These are phyloP conservation scores for Taurulus bubalis DNA, from an alignment of 2,113 vertebrate genomes.

Conservation along the genomic window DNA sequence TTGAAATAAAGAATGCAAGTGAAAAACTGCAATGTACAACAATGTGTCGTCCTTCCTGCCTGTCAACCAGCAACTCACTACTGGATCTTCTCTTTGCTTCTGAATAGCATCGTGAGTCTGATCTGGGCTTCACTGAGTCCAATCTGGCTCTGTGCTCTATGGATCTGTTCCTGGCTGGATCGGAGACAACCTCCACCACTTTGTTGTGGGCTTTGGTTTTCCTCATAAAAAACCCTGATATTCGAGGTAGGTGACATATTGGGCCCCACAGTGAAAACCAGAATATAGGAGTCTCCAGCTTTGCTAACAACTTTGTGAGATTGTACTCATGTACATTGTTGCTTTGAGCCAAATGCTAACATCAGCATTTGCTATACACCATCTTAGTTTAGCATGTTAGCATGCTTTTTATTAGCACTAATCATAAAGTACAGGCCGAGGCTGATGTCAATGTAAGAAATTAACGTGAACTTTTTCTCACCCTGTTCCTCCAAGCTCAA, in stretches of 20 bases:
- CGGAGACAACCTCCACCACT: not conserved
- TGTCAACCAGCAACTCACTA: not conserved
- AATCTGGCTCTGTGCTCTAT: constrained; percentile 5
- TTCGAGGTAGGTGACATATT: not conserved
- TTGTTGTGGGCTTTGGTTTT: constrained; percentile 4
- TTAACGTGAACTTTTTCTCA: no score
- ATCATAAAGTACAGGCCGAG: no score
- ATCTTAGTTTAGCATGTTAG: not conserved
- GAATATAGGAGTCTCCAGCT: not conserved
- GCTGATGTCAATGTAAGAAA: no score
- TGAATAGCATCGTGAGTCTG: not conserved
- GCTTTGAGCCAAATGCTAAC: not conserved
- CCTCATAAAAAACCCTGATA: not conserved
- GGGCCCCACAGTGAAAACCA: not conserved
- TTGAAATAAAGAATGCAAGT: constrained; percentile 4
- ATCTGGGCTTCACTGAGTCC: not conserved
- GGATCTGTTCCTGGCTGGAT: not conserved
- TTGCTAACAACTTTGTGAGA: not conserved
- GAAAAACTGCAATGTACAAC: not conserved
- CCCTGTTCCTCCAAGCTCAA: not conserved
- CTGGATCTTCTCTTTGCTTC: not conserved
- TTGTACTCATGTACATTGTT: not conserved
- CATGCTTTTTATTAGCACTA: not conserved
- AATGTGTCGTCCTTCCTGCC: not conserved
- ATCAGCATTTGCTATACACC: not conserved